phyloP scores from a whole-genome alignment of 2,888 invertebrate species.

The Protodeltote pygarga region DNA sequence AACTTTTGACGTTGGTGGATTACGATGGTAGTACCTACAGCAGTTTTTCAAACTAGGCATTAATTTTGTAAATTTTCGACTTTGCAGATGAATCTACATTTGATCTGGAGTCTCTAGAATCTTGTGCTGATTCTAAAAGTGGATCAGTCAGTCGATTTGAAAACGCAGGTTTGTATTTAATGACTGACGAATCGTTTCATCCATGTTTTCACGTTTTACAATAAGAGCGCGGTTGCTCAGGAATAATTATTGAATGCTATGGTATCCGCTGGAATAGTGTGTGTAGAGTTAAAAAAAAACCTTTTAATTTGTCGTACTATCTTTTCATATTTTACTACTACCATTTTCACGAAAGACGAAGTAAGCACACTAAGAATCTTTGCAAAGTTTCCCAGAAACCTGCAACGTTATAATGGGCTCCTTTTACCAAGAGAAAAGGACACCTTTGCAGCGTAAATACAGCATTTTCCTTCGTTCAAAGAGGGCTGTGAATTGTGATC shows the following conservation, averaged over 20 bases:
- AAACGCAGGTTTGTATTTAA: slow-evolving; percentile 37
- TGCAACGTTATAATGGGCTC: slow-evolving; percentile 19
- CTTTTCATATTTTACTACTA: neutral
- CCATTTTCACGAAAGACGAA: neutral
- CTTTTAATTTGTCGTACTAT: no score
- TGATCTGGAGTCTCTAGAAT: slow-evolving; percentile 65
- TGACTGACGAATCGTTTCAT: neutral
- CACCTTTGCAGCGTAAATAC: neutral
- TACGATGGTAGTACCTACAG: neutral
- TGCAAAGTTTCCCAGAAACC: neutral
- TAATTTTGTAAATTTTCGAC: neutral
- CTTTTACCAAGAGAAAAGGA: slow-evolving; percentile 14
- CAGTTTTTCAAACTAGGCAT: neutral
- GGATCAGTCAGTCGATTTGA: slow-evolving; percentile 66
- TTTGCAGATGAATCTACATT: slow-evolving; percentile 64
- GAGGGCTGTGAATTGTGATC: slow-evolving; percentile 45
- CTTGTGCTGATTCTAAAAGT: slow-evolving; percentile 67
- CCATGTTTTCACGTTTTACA: no score
- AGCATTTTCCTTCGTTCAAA: slow-evolving; percentile 12
- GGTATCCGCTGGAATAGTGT: no score
- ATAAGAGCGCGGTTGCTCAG: no score
- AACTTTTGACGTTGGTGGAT: slow-evolving; percentile 6
- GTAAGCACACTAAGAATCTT: neutral
- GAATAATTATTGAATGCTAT: no score
- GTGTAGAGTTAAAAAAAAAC: no score